Evolutionary conservation across 2,113 vertebrate genomes (phyloP), one percentile per base, ranked within the genome.

Genomic region (Anseranas semipalmata): DNA sequence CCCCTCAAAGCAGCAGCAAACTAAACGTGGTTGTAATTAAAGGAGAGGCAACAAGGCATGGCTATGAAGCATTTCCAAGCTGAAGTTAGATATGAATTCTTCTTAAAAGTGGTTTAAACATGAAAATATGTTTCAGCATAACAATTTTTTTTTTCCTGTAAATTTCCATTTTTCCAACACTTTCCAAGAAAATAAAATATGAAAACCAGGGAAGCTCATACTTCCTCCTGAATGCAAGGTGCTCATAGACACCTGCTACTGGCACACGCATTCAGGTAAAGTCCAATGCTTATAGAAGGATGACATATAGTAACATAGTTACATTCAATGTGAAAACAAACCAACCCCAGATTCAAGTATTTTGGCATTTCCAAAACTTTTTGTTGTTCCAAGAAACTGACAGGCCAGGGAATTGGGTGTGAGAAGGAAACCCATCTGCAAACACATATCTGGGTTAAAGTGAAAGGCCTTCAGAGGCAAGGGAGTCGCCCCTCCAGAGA

Each of bases 391-490:
- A 8, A 33, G 66, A 67, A 79, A 50, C 10, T 13, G 73, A 39
- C 32, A 76, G 20, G 11, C 12, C 25, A 56, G 17, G 30, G 30
- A 70, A 56, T 17, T 1, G 2, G 3, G 7, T 43, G 24, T n/a
- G 9, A 74, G 35, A 85, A 62, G 10, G 33, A 46, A 85, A 73
- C 9, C 62, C 22, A 67, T 9, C 8, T 30, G 32, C 41, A 85
- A 17, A 18, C 1, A 0, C 1, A 0, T 15, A 3, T 10, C 35
- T 66, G 9, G 32, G 22, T 65, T 70, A 79, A 73, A 81, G 6
- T 20, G 35, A 22, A 60, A 62, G 13, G 28, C 66, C 33, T 85
- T 75, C 62, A 71, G 62, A 75, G 17, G 15, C 33, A 16, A 90
- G 20, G 5, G 17, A 43, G 1, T 65, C 73, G 50, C 6, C 11